Base-by-base conservation (phyloP, 1,140 invertebrate genomes). In the Phymastichus coffea region DNA sequence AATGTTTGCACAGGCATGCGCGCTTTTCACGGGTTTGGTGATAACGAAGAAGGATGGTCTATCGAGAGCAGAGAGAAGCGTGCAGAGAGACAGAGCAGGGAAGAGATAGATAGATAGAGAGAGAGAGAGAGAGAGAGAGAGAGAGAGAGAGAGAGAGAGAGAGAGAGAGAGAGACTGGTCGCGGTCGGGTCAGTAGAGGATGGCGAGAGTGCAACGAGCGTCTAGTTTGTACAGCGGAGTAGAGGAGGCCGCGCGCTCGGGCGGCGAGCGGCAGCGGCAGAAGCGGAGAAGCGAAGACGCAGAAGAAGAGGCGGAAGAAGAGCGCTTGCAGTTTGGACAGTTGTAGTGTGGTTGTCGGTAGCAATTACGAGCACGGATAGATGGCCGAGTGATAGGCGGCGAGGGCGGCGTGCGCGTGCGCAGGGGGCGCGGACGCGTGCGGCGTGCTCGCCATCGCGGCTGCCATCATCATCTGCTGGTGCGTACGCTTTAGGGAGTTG, bases 401-500 rank as follows among this genome's bases (percentile, higher is more conserved):
- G 73, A 79, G 78, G 77, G 78, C 78, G 75, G 77, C 77, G 75
- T 78, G 76, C 73, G 78, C 75, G 71, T 77, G 75, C 69, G 73
- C 73, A 64, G 76, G 76, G 72, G 78, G 74, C 75, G 75, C 78
- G 71, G 77, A 76, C 70, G 78, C 75, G 67, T 73, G 73, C 73
- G 78, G 78, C 68, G 78, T 75, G 74, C 77, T 74, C 71, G 78
- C 78, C 78, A 80, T 78, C 72, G 75, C 76, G 69, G 78, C 78
- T 77, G 78, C 77, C 76, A 79, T 78, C 75, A 77, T 77, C 78
- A 80, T 80, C 74, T 79, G 77, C 71, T 80, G 78, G 75, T 79
- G 78, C 76, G 78, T 69, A 74, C 78, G 77, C 78, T 80, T 80
- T 79, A 79, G 78, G 78, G 78, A 79, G 78, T 80, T 80, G 78